Evolutionary conservation across 1,140 invertebrate genomes (phyloP), one percentile per base, ranked within the genome.

Genomic region (Marisa cornuarietis): DNA sequence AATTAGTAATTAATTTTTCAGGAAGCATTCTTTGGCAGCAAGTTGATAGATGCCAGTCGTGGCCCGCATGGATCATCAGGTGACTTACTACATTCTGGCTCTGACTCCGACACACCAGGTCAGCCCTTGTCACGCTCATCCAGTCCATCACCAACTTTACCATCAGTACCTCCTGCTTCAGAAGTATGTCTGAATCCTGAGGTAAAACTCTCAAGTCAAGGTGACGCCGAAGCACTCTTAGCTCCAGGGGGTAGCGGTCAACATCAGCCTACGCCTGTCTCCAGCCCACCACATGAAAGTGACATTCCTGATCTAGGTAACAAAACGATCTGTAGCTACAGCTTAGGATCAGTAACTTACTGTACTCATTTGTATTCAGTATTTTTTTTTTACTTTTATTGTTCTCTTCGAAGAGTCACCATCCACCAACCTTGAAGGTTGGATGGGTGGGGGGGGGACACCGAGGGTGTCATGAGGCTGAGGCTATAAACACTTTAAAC

Each of bases 1-100:
- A 42, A 42, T 42, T 42, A 42, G 2, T 66, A n/a, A 22, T 82
- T 79, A 73, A 71, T 31, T 76, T 83, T 86, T 0, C 76, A 91
- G 90, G 91, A 91, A 80, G 90, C 90, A 1, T 92, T 92, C 83
- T 92, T 92, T 85, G 92, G 92, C 11, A 89, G 88, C 51, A 78
- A 83, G 79, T 92, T 98, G 62, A 92, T 98, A 85, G 95, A 96
- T 83, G 94, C 93, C 58, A 89, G 80, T 49, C 85, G 86, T 78
- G 84, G 82, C 54, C 71, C 71, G n/a, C 76, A 65, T 11, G 6
- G 65, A n/a, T 68, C 49, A 9, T 77, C 76, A 18, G 85, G 86
- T 78, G 85, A 86, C 24, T 73, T 83, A 16, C 72, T 87, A 3
- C 84, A 84, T 74, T 80, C 80, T 11, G 86, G 84, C 9, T 80